Percentiles rank a stretch among this genome's conserved stretches.
phyloP scores from a whole-genome alignment of 2,888 invertebrate genomes.

The Drosophila pseudotakahashii region DNA sequence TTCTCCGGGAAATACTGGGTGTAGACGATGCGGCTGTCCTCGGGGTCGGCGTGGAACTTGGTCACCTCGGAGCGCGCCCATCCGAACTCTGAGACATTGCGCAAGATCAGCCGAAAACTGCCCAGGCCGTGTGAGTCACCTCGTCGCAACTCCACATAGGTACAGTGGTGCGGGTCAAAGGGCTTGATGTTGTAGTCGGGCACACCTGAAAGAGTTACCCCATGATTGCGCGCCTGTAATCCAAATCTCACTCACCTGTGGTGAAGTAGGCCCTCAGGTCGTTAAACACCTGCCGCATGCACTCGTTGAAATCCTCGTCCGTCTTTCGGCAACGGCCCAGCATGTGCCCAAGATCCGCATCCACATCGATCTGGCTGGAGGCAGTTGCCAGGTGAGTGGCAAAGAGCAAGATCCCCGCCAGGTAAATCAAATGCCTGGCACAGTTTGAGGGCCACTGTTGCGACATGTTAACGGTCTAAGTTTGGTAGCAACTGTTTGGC shows the following conservation, averaged over 20 bases:
- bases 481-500: background rate
- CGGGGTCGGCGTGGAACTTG: slow-evolving; percentile 89
- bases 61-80: slow-evolving; percentile 91
- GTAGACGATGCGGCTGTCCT: slow-evolving; percentile 88
- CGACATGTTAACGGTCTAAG: slow-evolving; percentile 40
- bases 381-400: slow-evolving; percentile 36
- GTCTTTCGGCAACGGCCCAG: slow-evolving; percentile 87
- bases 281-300: slow-evolving; percentile 90
- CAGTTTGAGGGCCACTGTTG: slow-evolving; percentile 56
- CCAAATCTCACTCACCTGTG: slow-evolving; percentile 85
- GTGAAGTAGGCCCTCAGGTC: slow-evolving; percentile 89
- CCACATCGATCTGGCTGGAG: slow-evolving; percentile 72
- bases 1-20: slow-evolving; percentile 94
- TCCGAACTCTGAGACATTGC: slow-evolving; percentile 90
- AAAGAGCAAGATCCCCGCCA: slow-evolving; percentile 4
- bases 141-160: slow-evolving; percentile 87
- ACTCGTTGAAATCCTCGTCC: slow-evolving; percentile 88
- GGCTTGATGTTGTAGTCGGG: slow-evolving; percentile 89
- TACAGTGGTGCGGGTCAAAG: slow-evolving; percentile 91
- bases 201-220: slow-evolving; percentile 86
- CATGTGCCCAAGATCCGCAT: slow-evolving; percentile 82
- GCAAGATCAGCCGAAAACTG: slow-evolving; percentile 89
- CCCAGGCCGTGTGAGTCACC: slow-evolving; percentile 87
- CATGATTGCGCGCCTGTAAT: background rate
- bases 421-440: slow-evolving; percentile 13